Base-by-base conservation (phyloP, 2,888 invertebrate genomes). In the Apamea monoglypha region DNA sequence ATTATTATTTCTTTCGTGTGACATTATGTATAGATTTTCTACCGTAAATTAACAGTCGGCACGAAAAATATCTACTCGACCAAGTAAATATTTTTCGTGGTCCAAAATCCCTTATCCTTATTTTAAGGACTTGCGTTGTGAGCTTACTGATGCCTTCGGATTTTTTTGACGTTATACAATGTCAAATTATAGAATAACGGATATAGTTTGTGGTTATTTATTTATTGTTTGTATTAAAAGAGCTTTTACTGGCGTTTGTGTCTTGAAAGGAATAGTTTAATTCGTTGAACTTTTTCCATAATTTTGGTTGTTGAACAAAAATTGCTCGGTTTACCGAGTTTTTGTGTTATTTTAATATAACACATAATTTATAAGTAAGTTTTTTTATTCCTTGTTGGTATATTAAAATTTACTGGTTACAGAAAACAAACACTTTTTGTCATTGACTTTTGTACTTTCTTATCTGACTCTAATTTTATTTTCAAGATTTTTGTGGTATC, bases 51-150 rank as follows among this genome's bases (percentile, higher is more conserved):
- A 86, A 87, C 85, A 81, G 78, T 84, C 78, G 78, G 67, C 79
- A 40, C 66, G 74, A 83, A 78, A 89, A 86, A 78, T 86, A 78
- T 85, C 59, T 84, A 71, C 79, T 77, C 50, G 71, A 47, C 12
- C 36, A 59, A 77, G 81, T 88, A 80, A 64, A 69, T 80, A 74
- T 86, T 80, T 70, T 78, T 83, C 67, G 74, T 56, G 53, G 53
- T 69, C 10, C 44, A 76, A 73, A 29, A 67, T 76, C 82, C 79
- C 82, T 76, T 84, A 71, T 80, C 74, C 78, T 90, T 86, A 86
- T 84, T 91, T 89, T 87, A 90, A 89, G 85, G 85, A 87, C 86
- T 92, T 92, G 89, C 85, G 91, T 92, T 92, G 91, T 93, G 92
- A 92, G 90, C 90, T 91, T 91, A 90, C 80, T 76, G 72, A 84